Conservation (phyloP, 2,113 vertebrate genomes). For the Anarhynchus alexandrinus region DNA sequence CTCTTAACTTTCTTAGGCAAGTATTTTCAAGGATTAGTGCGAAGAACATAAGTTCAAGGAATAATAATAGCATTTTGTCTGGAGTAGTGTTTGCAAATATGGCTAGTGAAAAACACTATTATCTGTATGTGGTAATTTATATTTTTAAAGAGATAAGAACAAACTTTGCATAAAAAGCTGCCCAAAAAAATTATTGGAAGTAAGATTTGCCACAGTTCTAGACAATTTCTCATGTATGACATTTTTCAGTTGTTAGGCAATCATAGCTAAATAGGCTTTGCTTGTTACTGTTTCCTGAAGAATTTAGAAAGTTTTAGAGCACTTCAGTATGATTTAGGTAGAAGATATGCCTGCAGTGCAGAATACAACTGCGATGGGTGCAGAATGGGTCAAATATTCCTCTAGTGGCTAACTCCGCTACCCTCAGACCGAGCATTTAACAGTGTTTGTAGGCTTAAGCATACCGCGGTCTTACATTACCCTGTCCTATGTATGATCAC, state of each 20-base stretch:
- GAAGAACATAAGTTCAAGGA: not conserved
- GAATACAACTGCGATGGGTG: not conserved
- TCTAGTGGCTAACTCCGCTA: not conserved
- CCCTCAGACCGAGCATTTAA: not conserved
- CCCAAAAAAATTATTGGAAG: not conserved
- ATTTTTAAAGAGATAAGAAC: not conserved
- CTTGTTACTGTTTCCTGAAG: not conserved
- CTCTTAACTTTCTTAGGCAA: not conserved
- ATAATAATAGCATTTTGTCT: not conserved
- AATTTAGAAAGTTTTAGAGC: not conserved
- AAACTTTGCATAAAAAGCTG: not conserved
- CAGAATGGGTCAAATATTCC: not conserved
- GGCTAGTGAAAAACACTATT: not conserved
- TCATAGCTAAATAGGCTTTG: not conserved
- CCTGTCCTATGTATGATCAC: not conserved
- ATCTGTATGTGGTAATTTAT: fast-evolving
- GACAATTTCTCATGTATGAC: not conserved
- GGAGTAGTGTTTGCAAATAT: not conserved
- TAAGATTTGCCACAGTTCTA: not conserved
- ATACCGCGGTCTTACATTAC: not conserved
- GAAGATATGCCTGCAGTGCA: not conserved
- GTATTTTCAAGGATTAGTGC: not conserved
- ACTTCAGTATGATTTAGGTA: not conserved
- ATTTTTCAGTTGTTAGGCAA: not conserved
- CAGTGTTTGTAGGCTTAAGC: not conserved